These are phyloP conservation scores for Drosophila rufa DNA, from an alignment of 1,140 invertebrate genomes.

Conservation along the genomic window DNA sequence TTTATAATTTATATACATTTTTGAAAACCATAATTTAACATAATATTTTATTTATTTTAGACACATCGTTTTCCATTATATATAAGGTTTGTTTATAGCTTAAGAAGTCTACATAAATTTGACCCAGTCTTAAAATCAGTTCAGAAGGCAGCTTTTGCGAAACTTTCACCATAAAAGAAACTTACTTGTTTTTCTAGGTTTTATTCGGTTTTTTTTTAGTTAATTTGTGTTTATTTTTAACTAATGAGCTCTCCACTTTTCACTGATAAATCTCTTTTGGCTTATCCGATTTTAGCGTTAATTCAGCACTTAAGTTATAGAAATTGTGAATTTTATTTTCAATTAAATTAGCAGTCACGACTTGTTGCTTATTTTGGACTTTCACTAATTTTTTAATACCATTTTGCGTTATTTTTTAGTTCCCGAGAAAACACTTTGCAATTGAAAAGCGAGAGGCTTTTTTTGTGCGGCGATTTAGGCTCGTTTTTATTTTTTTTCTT, in stretches of 20 bases:
- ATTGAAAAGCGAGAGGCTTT: background rate
- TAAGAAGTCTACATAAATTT: background rate
- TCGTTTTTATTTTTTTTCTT: background rate
- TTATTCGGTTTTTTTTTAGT: background rate
- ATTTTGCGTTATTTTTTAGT: conserved; percentile 13
- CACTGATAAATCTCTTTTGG: conserved; percentile 15
- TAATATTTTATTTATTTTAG: too few species aligned
- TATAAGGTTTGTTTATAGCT: background rate
- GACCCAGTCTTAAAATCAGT: background rate
- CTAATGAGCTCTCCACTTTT: conserved; percentile 5
- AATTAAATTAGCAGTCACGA: conserved; percentile 51
- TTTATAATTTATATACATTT: too few species aligned
- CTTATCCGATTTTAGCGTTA: background rate
- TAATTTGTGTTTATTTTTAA: background rate
- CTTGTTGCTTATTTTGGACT: conserved; percentile 60
- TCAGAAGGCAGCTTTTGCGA: background rate
- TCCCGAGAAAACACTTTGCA: conserved; percentile 22
- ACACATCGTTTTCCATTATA: background rate
- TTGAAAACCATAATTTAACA: too few species aligned
- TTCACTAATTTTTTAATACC: conserved; percentile 5
- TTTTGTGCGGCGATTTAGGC: background rate
- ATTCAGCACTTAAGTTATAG: conserved; percentile 14
- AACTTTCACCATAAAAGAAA: background rate
- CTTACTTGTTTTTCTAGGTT: conserved; percentile 11
- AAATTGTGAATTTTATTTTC: conserved; percentile 20